phyloP scores from a whole-genome alignment of 2,797 vertebrate species.

The Tangara arthus region DNA sequence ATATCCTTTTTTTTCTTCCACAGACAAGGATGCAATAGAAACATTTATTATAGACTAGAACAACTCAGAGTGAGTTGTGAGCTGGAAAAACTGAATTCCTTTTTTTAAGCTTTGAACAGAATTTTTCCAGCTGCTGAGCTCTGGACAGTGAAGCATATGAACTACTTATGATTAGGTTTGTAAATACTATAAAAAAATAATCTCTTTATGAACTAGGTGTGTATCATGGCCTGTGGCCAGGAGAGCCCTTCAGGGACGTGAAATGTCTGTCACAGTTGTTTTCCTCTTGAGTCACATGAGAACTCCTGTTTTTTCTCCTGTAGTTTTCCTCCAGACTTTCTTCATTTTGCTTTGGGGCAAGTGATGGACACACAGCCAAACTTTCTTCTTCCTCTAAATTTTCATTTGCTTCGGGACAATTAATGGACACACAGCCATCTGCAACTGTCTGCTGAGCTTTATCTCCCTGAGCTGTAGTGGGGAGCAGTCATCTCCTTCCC shows the following conservation, averaged over 20 bases:
- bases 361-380: neutral
- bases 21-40: neutral
- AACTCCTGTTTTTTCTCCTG: neutral
- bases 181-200: neutral
- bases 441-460: neutral
- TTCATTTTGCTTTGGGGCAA: neutral
- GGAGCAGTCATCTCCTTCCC: neutral
- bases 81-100: neutral
- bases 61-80: neutral
- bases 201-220: neutral
- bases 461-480: neutral
- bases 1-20: neutral
- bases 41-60: neutral
- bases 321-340: neutral
- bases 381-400: neutral
- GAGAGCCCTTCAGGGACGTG: neutral
- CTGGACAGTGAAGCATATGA: neutral
- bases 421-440: neutral
- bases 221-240: neutral
- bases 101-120: neutral
- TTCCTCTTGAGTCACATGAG: neutral
- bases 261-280: neutral
- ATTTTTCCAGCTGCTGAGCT: neutral
- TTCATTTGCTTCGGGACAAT: neutral
- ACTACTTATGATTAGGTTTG: neutral